Percentiles rank a stretch among this genome's conserved stretches.
Conservation (phyloP, 2,888 invertebrate genomes). For the Archaeoteleia sp. region DNA sequence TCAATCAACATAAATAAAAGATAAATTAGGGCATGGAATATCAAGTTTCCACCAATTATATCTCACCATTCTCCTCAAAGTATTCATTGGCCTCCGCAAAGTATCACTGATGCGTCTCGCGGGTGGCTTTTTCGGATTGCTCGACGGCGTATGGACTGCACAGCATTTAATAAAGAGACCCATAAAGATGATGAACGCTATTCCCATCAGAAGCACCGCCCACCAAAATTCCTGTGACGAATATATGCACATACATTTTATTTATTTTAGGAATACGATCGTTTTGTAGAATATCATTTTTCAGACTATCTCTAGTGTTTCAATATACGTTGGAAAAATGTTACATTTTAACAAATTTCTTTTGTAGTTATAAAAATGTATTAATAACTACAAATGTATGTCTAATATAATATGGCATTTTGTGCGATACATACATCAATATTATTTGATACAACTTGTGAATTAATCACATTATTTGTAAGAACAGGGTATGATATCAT, state of each 20-base stretch:
- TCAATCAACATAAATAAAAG: not conserved
- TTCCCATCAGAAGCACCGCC: slow-evolving; percentile 93
- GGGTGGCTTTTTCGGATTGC: slow-evolving; percentile 97
- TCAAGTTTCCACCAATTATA: too few relatives aligned
- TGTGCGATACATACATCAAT: too few relatives aligned
- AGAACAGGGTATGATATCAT: too few relatives aligned
- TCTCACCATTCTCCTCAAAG: slow-evolving; percentile 88
- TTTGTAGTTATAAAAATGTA: too few relatives aligned
- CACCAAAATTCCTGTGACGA: slow-evolving; percentile 89
- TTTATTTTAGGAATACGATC: slow-evolving; percentile 17
- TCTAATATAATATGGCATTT: too few relatives aligned
- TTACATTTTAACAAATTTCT: too few relatives aligned
- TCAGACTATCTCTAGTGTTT: slow-evolving; percentile 1
- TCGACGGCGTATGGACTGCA: slow-evolving; percentile 99
- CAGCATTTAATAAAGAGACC: slow-evolving; percentile 99
- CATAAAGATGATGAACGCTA: slow-evolving; percentile 96
- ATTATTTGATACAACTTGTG: not conserved
- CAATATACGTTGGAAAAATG: too few relatives aligned
- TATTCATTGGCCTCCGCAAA: slow-evolving; percentile 92
- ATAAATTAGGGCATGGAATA: not conserved
- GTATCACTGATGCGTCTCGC: slow-evolving; percentile 96
- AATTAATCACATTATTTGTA: slow-evolving; percentile 6
- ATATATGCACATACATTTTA: slow-evolving; percentile 31
- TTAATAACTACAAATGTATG: too few relatives aligned
- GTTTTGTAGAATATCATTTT: slow-evolving; percentile 3